Base-by-base conservation (phyloP, 2,113 vertebrate genomes). In the Macquaria ambigua region DNA sequence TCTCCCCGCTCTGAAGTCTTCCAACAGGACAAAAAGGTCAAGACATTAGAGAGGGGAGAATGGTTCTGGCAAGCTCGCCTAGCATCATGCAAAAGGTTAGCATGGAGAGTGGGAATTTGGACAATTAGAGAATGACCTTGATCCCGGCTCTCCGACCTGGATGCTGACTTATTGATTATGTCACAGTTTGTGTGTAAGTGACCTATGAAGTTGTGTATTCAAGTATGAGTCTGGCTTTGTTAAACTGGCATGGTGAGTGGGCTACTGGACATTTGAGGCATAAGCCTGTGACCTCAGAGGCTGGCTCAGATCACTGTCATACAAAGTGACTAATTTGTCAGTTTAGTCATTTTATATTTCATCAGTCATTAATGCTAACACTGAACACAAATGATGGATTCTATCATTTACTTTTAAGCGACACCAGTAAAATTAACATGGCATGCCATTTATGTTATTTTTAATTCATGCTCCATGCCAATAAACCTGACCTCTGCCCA, bases 1-100 rank as follows among this genome's bases (percentile, higher is more conserved):
- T 61, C 66, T 50, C 41, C 48, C 12, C 11, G 6, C 82, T 90
- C 73, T 72, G 56, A 79, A 82, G 81, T 68, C 81, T 34, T 66
- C 55, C 67, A 75, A 59, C 78, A 37, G 41, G 69, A 81, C 74
- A 72, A 50, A 91, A 93, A 91, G 92, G 89, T 92, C 91, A 87
- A 16, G 59, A 68, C 84, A 89, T 92, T 86, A 78, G 79, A 83
- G 79, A 76, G 66, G 81, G 67, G 82, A 89, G 86, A 90, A 87
- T 53, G 87, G 77, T 70, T 75, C 76, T 39, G 80, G 66, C 70
- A 46, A 37, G 39, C 52, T 41, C 50, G 8, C 11, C 41, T 59
- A 58, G 28, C 84, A 21, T 83, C 71, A 21, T 21, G 58, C 68
- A 83, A 91, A 72, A 92, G 86, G 90, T 89, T 86, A 84, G 46